Percentiles rank a stretch among this genome's conserved stretches.
Conservation (phyloP, 2,888 invertebrate species). For the Halictus quadricinctus region DNA sequence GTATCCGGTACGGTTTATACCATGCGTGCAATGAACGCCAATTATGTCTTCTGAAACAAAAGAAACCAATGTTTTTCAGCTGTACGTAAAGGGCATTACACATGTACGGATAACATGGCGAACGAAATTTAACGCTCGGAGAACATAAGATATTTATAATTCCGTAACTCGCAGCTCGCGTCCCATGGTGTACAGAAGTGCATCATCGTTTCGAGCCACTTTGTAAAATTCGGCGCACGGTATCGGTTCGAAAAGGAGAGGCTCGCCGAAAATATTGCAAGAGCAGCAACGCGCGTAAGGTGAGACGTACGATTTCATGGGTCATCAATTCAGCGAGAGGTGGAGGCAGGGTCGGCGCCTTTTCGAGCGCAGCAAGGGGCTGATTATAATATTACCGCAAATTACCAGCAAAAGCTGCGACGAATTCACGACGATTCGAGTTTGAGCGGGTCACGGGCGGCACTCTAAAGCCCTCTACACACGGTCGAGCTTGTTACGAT, state of each 20-base stretch:
- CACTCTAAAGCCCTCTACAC: slow-evolving; percentile 29
- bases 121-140: neutral
- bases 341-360: slow-evolving; percentile 55
- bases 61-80: slow-evolving; percentile 63
- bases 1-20: slow-evolving; percentile 91
- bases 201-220: slow-evolving; percentile 4
- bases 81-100: neutral
- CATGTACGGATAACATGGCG: neutral
- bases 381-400: slow-evolving; percentile 77
- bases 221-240: neutral
- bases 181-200: neutral
- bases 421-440: slow-evolving; percentile 70
- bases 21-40: slow-evolving; percentile 93
- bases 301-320: slow-evolving; percentile 67
- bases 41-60: slow-evolving; percentile 86
- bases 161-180: neutral
- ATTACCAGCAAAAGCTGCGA: slow-evolving; percentile 73
- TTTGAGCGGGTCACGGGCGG: slow-evolving; percentile 49
- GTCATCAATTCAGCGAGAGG: slow-evolving; percentile 72
- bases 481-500: neutral
- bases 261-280: slow-evolving; percentile 41
- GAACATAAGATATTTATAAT: neutral
- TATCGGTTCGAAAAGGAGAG: slow-evolving; percentile 25
- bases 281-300: slow-evolving; percentile 47
- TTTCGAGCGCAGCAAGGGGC: slow-evolving; percentile 66